phyloP scores from a whole-genome alignment of 2,113 vertebrate species.

The Indicator indicator region DNA sequence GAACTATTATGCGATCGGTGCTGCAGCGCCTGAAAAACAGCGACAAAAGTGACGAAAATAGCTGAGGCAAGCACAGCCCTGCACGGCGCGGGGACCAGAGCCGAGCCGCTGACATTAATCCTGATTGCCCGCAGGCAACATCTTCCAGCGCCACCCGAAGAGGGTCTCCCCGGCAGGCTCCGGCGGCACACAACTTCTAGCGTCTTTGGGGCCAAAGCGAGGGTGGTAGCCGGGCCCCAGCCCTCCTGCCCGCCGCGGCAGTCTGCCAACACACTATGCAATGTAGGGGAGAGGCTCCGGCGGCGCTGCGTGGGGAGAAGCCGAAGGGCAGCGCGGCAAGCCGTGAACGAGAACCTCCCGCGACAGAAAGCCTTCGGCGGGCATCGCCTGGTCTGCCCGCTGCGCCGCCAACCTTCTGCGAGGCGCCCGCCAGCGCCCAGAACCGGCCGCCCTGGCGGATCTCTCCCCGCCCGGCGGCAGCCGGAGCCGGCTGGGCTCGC shows the following conservation, averaged over 20 bases:
- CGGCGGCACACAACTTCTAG: neutral
- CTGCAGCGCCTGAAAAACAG: slow-evolving; percentile 46
- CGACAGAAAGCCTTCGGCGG: neutral
- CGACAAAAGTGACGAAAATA: slow-evolving; percentile 29
- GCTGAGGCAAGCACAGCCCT: neutral
- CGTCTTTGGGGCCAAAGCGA: neutral
- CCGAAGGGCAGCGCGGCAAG: neutral
- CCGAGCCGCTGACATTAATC: neutral
- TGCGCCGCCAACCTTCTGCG: neutral
- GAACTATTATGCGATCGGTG: slow-evolving; percentile 72
- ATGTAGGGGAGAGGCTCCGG: neutral
- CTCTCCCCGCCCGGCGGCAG: neutral
- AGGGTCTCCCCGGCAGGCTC: neutral
- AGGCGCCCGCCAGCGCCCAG: neutral
- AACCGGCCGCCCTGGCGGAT: neutral
- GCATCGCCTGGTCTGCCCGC: neutral
- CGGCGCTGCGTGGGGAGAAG: neutral
- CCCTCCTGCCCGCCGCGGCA: neutral
- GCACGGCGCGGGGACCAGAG: neutral
- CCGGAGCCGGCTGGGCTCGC: neutral
- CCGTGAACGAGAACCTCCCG: neutral
- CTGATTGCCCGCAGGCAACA: neutral
- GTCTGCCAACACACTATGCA: neutral
- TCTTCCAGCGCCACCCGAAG: neutral
- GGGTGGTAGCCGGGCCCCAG: neutral